Conservation (phyloP, 2,113 vertebrate species). For the Lampris incognitus region DNA sequence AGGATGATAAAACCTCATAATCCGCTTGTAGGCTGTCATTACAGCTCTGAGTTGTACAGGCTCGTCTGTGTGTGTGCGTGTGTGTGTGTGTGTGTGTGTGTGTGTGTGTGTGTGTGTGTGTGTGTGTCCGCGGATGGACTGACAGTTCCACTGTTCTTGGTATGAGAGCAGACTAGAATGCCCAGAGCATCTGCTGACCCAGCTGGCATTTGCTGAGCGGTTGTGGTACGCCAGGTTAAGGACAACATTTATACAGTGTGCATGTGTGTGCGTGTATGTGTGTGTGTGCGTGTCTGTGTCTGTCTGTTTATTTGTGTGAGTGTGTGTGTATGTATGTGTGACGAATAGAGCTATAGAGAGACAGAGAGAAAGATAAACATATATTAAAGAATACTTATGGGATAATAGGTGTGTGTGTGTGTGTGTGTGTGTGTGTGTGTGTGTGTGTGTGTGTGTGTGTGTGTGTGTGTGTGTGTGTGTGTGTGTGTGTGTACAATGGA, state of each 20-base stretch:
- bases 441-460: neutral
- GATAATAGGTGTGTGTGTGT: neutral
- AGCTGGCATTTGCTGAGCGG: slow-evolving; percentile 72
- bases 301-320: neutral
- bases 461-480: slow-evolving; percentile 25
- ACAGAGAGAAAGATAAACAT: too few relatives aligned
- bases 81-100: neutral
- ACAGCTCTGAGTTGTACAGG: slow-evolving; percentile 25
- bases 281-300: neutral
- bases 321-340: neutral
- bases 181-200: slow-evolving; percentile 77
- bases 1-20: slow-evolving; percentile 73
- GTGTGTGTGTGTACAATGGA: too few relatives aligned
- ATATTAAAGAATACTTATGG: too few relatives aligned
- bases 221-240: slow-evolving; percentile 69
- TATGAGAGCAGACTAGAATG: slow-evolving; percentile 51
- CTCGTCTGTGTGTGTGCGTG: neutral
- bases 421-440: neutral
- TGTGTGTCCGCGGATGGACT: slow-evolving; percentile 16
- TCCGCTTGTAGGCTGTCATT: slow-evolving; percentile 63
- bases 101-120: slow-evolving; percentile 19
- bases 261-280: slow-evolving; percentile 44
- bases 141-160: slow-evolving; percentile 59
- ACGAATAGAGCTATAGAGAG: neutral
- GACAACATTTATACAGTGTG: slow-evolving; percentile 67